phyloP scores from a whole-genome alignment of 37 sponge, comb jelly and placozoan genomes.

The Cliona cf. orientalis region DNA sequence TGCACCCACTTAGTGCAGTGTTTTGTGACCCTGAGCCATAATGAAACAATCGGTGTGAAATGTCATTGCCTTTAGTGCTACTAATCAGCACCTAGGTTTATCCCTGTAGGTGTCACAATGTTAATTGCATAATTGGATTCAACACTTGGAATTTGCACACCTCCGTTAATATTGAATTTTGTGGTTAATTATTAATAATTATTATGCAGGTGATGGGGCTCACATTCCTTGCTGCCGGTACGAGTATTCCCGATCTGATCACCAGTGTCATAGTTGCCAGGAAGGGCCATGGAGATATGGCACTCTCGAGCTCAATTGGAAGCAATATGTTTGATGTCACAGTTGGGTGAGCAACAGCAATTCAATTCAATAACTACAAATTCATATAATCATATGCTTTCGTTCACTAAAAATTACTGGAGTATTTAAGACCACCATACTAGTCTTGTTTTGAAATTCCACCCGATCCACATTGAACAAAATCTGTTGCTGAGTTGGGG shows the following conservation, averaged over 20 bases:
- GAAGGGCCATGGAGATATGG: neutral
- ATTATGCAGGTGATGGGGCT: neutral
- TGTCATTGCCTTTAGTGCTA: neutral
- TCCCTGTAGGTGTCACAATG: neutral
- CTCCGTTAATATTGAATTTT: neutral
- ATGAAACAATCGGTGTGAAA: neutral
- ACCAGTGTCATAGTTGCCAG: neutral
- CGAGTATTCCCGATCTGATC: neutral
- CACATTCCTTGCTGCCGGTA: neutral
- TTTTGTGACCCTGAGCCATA: neutral
- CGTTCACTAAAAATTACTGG: too few relatives aligned
- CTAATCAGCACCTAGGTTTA: neutral
- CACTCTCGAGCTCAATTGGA: neutral
- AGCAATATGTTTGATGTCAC: neutral
- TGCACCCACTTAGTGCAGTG: neutral
- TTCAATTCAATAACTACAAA: neutral
- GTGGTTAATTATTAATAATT: neutral
- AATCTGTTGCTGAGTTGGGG: too few relatives aligned
- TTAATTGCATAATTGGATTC: neutral
- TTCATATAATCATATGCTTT: neutral
- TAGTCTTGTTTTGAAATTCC: too few relatives aligned
- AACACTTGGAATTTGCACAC: neutral
- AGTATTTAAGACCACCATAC: too few relatives aligned
- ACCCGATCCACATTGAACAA: too few relatives aligned
- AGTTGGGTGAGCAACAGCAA: neutral